phyloP scores from a whole-genome alignment of 2,113 vertebrate genomes.

The Larimichthys crocea region DNA sequence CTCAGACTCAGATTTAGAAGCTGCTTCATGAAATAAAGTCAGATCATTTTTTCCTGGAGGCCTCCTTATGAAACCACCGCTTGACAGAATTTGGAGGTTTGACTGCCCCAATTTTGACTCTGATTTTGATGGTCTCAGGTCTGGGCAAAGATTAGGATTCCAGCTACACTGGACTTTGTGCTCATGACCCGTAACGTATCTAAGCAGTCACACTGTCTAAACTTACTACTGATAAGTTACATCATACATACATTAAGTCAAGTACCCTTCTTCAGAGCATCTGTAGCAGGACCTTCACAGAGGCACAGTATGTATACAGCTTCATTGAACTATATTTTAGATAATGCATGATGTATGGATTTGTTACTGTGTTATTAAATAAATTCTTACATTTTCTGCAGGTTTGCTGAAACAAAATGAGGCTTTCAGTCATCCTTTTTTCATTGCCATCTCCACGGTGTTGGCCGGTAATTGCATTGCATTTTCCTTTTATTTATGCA shows the following conservation, averaged over 20 bases:
- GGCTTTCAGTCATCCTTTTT: not conserved
- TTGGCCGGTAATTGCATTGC: constrained; percentile 22
- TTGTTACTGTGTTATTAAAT: not conserved
- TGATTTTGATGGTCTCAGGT: no score
- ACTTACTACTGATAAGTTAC: not conserved
- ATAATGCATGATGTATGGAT: not conserved
- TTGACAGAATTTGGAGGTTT: no score
- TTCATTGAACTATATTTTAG: not conserved
- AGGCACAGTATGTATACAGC: constrained; percentile 1
- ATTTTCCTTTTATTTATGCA: no score
- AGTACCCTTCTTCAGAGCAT: no score
- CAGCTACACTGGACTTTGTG: not conserved
- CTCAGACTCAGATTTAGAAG: no score
- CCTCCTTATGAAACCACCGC: no score
- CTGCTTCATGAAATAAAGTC: no score
- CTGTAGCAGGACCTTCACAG: not conserved
- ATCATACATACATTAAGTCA: not conserved
- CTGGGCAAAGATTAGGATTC: no score
- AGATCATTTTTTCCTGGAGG: no score
- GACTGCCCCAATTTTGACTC: no score
- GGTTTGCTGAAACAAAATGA: constrained; percentile 38
- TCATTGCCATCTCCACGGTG: not conserved
- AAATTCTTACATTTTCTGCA: not conserved
- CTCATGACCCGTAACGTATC: not conserved
- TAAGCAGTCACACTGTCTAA: not conserved